These are phyloP conservation scores for Nephrocerus scutellatus DNA, from an alignment of 2,888 invertebrate genomes.

Conservation along the genomic window DNA sequence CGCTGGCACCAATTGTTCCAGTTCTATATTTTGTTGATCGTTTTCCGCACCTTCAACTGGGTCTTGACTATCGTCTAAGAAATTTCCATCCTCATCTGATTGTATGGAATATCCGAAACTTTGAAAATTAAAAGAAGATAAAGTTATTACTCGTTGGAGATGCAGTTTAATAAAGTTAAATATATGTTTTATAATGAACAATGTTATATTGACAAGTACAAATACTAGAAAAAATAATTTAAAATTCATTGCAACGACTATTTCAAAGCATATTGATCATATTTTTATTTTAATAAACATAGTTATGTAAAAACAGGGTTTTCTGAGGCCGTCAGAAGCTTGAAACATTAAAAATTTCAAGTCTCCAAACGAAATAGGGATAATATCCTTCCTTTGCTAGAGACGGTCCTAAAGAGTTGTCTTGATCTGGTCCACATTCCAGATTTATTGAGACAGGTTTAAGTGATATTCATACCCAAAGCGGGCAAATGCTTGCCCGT, in stretches of 20 bases:
- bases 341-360: too few species aligned
- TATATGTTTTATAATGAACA: background rate
- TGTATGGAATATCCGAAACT: slow-evolving; percentile 41
- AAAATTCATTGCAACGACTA: background rate
- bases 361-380: too few species aligned
- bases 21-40: slow-evolving; percentile 10
- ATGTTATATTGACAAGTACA: background rate
- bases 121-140: slow-evolving; percentile 3
- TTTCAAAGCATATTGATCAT: background rate
- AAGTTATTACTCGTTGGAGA: slow-evolving; percentile 3
- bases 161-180: background rate
- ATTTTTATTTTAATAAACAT: background rate
- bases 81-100: slow-evolving; percentile 37
- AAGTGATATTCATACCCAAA: too few species aligned
- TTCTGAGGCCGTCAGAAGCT: too few species aligned
- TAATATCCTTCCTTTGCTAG: too few species aligned
- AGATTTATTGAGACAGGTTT: too few species aligned
- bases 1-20: background rate
- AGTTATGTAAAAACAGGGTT: background rate
- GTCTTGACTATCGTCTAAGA: slow-evolving; percentile 28
- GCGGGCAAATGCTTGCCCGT: too few species aligned
- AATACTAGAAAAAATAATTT: slow-evolving; percentile 1
- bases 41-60: slow-evolving; percentile 8
- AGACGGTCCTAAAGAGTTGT: too few species aligned
- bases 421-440: too few species aligned